These are phyloP conservation scores for Ostrea edulis DNA, from an alignment of 1,140 invertebrate genomes.

Conservation along the genomic window DNA sequence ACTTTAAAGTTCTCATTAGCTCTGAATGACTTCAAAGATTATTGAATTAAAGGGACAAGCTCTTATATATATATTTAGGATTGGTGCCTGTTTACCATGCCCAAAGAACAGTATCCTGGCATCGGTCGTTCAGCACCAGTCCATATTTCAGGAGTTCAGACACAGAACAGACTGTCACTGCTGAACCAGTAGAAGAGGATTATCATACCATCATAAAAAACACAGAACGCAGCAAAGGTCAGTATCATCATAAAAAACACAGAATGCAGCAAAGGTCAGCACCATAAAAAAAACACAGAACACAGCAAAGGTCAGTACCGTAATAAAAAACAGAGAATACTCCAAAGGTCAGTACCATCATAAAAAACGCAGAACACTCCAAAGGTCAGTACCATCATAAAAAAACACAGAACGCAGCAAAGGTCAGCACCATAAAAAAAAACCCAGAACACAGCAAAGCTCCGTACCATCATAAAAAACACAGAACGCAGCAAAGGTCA, in stretches of 20 bases:
- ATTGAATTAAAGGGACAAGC: not conserved
- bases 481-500: too few species aligned
- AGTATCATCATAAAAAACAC: not conserved
- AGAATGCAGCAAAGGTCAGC: too few species aligned
- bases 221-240: conserved; percentile 73
- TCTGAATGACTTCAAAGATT: not conserved
- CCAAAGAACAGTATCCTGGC: not conserved
- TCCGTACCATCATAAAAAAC: too few species aligned
- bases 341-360: not conserved
- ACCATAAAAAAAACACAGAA: not conserved
- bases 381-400: too few species aligned
- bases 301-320: too few species aligned
- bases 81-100: conserved; percentile 6
- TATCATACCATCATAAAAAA: conserved; percentile 74
- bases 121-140: not conserved
- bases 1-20: too few species aligned
- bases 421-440: too few species aligned
- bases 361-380: too few species aligned
- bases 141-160: not conserved
- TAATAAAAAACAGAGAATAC: too few species aligned
- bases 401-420: too few species aligned
- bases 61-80: not conserved
- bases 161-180: not conserved
- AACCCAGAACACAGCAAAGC: too few species aligned
- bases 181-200: conserved; percentile 51